Percentiles rank a stretch among this genome's conserved stretches.
phyloP scores from a whole-genome alignment of 2,113 vertebrate genomes.

The Podarcis cretensis region DNA sequence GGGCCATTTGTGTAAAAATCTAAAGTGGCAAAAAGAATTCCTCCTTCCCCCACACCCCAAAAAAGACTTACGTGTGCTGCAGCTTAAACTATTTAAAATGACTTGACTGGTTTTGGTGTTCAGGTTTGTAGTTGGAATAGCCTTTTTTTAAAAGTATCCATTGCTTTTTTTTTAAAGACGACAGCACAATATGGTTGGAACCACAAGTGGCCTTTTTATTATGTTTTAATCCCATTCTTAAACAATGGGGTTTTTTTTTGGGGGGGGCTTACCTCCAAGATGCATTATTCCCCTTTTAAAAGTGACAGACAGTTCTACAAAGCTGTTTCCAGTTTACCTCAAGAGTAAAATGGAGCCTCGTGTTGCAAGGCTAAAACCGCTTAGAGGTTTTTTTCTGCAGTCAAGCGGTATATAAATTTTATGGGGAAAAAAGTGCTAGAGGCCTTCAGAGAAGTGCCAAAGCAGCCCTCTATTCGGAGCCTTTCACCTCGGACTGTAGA shows the following conservation, averaged over 20 bases:
- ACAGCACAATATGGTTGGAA: conserved; percentile 67
- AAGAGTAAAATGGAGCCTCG: conserved; percentile 31
- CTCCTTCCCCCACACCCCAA: neutral
- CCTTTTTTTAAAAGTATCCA: conserved; percentile 73
- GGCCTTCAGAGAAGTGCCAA: conserved; percentile 68
- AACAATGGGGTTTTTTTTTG: conserved; percentile 32
- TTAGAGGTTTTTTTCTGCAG: too few species aligned
- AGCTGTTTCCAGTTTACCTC: conserved; percentile 70
- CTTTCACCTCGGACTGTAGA: conserved; percentile 60
- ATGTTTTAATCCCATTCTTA: conserved; percentile 52
- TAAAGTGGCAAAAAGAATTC: neutral
- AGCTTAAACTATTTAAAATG: conserved; percentile 47
- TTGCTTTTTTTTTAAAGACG: conserved; percentile 71
- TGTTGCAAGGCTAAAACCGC: conserved; percentile 34
- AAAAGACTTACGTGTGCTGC: conserved; percentile 18
- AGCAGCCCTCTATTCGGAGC: conserved; percentile 54
- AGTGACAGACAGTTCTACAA: conserved; percentile 50
- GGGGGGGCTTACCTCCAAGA: conserved; percentile 69
- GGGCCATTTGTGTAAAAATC: neutral
- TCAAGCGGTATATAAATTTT: too few species aligned
- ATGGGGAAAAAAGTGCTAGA: conserved; percentile 40
- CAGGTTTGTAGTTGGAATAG: conserved; percentile 74
- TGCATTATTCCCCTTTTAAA: conserved; percentile 54
- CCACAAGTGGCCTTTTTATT: conserved; percentile 56
- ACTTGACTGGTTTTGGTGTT: conserved; percentile 67